Conservation (phyloP, 2,888 invertebrate genomes). For the Eristalis tenax region DNA sequence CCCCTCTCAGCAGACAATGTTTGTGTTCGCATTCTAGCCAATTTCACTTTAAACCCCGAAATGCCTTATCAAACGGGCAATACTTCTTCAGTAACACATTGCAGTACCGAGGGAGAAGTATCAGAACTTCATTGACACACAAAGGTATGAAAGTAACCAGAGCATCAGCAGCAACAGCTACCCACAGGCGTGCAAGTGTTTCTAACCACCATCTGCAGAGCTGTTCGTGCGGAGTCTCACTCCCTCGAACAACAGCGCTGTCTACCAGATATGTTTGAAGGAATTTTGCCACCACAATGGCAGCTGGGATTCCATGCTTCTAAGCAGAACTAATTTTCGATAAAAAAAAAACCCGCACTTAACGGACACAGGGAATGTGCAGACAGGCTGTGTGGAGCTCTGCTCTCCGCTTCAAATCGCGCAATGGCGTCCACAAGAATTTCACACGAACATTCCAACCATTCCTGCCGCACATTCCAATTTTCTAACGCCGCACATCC, state of each 20-base stretch:
- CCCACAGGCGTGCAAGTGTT: background rate
- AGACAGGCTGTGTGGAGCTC: conserved; percentile 7
- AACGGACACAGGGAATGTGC: background rate
- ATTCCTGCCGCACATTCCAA: conserved; percentile 55
- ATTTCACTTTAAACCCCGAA: too few species aligned
- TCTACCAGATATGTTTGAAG: background rate
- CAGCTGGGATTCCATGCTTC: conserved; percentile 8
- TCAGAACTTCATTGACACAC: background rate
- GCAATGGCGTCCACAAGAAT: conserved; percentile 58
- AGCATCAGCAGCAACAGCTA: background rate
- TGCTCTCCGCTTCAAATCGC: conserved; percentile 59
- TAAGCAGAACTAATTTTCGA: background rate
- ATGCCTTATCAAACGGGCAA: too few species aligned
- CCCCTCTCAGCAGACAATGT: too few species aligned
- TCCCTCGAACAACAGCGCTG: background rate
- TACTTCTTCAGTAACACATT: too few species aligned
- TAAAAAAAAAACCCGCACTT: background rate
- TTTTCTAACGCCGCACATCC: background rate
- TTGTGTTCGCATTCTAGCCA: too few species aligned
- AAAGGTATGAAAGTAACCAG: background rate
- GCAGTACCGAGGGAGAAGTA: background rate
- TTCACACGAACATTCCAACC: conserved; percentile 64
- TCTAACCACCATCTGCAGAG: background rate
- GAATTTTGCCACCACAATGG: conserved; percentile 28
- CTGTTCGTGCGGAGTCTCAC: background rate